phyloP scores from a whole-genome alignment of 2,888 invertebrate genomes.

The Seira ritae region DNA sequence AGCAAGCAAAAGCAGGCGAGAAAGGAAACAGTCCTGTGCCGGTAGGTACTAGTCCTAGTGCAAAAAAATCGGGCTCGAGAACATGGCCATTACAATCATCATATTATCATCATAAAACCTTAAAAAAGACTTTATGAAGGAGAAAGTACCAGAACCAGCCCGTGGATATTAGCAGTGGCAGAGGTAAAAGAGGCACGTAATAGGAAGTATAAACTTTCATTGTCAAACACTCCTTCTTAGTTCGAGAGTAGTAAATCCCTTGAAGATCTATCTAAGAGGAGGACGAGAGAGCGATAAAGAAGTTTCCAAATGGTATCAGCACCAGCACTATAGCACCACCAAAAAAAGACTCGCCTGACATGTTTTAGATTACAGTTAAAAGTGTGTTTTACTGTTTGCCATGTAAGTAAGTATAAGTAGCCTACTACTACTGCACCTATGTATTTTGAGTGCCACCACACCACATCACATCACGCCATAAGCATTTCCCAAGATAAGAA shows the following conservation, averaged over 20 bases:
- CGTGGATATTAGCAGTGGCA: neutral
- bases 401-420: too few relatives aligned
- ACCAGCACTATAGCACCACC: conserved; percentile 3
- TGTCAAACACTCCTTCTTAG: neutral
- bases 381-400: conserved; percentile 20
- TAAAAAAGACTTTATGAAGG: conserved; percentile 31
- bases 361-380: conserved; percentile 55
- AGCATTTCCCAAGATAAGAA: too few relatives aligned
- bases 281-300: conserved; percentile 45
- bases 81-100: conserved; percentile 58
- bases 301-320: conserved; percentile 56
- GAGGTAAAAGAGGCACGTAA: conserved; percentile 25
- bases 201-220: neutral
- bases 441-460: too few relatives aligned
- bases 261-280: neutral
- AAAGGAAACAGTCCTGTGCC: conserved; percentile 18
- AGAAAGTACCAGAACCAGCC: neutral
- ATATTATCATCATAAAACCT: conserved; percentile 54
- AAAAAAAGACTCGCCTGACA: conserved; percentile 47
- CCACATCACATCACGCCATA: too few relatives aligned
- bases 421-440: too few relatives aligned
- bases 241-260: conserved; percentile 48
- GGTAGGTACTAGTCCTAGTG: conserved; percentile 22
- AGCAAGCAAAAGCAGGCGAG: conserved; percentile 11
- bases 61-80: conserved; percentile 19